Evolutionary conservation across 2,888 invertebrate genomes (phyloP).

Genomic region (Allolobophora icterica): DNA sequence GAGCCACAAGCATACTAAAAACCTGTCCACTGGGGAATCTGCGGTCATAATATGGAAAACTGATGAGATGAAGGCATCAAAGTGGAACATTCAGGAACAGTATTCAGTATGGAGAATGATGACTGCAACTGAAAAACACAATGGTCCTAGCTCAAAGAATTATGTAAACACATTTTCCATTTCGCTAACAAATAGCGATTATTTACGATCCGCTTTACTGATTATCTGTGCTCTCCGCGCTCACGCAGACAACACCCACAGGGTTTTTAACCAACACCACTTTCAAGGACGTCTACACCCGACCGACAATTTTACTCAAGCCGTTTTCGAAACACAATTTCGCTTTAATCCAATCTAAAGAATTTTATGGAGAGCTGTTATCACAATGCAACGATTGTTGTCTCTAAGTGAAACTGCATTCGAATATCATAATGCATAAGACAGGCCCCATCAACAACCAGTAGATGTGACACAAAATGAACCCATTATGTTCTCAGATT

Average conservation of each 20-base stretch:
- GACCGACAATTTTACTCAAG: background rate
- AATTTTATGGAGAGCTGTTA: background rate
- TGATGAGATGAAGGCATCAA: background rate
- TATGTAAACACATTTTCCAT: background rate
- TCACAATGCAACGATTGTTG: background rate
- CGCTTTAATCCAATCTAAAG: background rate
- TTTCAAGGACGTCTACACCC: background rate
- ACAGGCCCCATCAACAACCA: background rate
- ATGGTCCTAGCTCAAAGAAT: background rate
- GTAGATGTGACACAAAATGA: background rate
- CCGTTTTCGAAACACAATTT: too few relatives aligned
- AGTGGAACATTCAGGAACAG: background rate
- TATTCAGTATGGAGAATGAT: background rate
- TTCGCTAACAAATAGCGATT: background rate
- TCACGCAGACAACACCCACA: background rate
- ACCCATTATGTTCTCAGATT: background rate
- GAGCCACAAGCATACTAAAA: background rate
- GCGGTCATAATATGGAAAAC: slow-evolving; percentile 3
- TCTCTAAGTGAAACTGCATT: background rate
- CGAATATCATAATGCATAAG: background rate
- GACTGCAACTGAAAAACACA: background rate
- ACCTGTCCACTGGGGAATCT: slow-evolving; percentile 10
- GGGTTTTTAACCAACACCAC: background rate
- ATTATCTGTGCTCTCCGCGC: background rate
- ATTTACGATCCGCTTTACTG: background rate